Evolutionary conservation across 2,888 invertebrate genomes (phyloP).

Genomic region (Lasioglossum leucozonium): DNA sequence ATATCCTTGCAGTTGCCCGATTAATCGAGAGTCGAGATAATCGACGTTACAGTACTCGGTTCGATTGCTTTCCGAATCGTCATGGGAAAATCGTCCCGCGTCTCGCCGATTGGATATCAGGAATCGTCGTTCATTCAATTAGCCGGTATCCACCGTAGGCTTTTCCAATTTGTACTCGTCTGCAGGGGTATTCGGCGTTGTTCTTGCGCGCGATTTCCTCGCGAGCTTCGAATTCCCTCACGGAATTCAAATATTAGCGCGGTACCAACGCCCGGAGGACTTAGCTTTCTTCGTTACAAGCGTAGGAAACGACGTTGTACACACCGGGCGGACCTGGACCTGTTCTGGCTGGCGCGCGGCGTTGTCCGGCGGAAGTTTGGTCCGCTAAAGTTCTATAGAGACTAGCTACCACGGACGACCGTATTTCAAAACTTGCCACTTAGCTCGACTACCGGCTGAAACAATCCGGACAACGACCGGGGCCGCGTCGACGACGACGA

Average conservation of each 20-base stretch:
- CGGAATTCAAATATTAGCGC: conserved; percentile 45
- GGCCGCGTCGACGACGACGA: neutral
- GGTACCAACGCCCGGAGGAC: conserved; percentile 45
- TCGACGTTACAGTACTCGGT: neutral
- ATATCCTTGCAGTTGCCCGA: no score
- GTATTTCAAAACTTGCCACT: conserved; percentile 78
- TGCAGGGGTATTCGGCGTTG: neutral
- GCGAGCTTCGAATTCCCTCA: neutral
- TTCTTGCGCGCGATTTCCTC: neutral
- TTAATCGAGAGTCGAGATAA: neutral
- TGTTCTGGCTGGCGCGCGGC: neutral
- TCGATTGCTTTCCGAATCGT: neutral
- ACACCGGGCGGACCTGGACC: conserved; percentile 15
- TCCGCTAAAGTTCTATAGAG: conserved; percentile 54
- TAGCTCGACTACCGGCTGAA: conserved; percentile 58
- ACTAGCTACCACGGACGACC: conserved; percentile 38
- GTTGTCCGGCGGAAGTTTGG: conserved; percentile 53
- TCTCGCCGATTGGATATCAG: neutral
- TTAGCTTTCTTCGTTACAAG: conserved; percentile 38
- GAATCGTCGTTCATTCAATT: neutral
- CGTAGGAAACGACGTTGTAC: conserved; percentile 41
- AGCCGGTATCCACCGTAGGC: neutral
- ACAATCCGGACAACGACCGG: conserved; percentile 60
- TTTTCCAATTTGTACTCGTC: neutral
- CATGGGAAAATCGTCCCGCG: neutral